A percentile compares a stretch with the other conserved stretches of the same genome.
Conservation (phyloP, 2,113 vertebrate species). For the Pontoporia blainvillei region DNA sequence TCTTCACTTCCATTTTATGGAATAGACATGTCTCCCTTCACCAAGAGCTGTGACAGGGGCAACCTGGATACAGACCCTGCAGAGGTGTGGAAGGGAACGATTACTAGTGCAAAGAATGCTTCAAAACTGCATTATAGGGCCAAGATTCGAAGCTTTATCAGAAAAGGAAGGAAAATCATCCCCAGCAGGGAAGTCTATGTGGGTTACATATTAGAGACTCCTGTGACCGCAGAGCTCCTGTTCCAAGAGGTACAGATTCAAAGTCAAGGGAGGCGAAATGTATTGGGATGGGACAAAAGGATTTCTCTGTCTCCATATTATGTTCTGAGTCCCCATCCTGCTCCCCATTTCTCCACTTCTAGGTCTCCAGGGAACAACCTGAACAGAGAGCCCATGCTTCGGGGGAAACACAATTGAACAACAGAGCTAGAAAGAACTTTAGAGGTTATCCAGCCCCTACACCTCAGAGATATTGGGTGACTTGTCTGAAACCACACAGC, state of each 20-base stretch:
- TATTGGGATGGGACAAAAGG: neutral
- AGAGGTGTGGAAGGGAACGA: accelerated
- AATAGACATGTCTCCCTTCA: neutral
- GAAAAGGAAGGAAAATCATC: neutral
- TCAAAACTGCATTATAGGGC: neutral
- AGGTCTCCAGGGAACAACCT: no score
- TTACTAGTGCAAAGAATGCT: neutral
- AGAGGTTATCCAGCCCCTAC: neutral
- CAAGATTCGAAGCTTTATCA: neutral
- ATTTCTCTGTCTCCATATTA: neutral
- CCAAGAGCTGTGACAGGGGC: neutral
- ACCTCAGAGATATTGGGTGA: neutral
- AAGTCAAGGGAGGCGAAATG: neutral
- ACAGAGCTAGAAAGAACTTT: neutral
- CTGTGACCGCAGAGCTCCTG: neutral
- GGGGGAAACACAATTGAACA: neutral
- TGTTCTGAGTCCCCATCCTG: neutral
- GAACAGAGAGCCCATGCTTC: neutral
- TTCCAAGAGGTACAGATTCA: neutral
- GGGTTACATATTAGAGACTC: neutral
- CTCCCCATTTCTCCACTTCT: neutral
- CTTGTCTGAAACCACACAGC: neutral
- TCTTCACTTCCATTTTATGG: neutral
- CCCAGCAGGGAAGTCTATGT: neutral
- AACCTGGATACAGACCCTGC: neutral